A percentile compares a stretch with the other conserved stretches of the same genome.
Evolutionary conservation across 53 echinoderm and acorn worm genomes (phyloP).

Genomic region (Actinopyga echinites): DNA sequence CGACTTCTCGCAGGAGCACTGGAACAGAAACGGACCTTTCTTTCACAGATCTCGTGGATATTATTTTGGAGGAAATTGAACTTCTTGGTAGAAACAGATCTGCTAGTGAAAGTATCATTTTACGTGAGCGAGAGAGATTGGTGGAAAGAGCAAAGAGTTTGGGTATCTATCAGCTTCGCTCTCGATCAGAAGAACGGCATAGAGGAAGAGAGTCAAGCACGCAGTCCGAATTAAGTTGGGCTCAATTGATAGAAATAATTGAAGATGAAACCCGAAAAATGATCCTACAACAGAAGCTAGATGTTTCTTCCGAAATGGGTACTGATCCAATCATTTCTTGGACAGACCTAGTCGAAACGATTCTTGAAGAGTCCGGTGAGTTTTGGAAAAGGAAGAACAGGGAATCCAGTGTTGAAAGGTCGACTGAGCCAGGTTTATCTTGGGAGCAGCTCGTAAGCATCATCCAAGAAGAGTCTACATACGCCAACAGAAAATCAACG

Average conservation of each 20-base stretch:
- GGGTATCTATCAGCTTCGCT: conserved; percentile 7
- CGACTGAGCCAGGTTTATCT: conserved; percentile 44
- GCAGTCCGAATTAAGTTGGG: conserved; percentile 52
- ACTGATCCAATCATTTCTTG: conserved; percentile 57
- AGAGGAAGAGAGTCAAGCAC: conserved; percentile 40
- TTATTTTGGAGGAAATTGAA: conserved; percentile 11
- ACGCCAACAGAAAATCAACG: not conserved
- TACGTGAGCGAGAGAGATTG: not conserved
- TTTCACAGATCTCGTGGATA: conserved; percentile 27
- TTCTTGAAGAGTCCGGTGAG: conserved; percentile 56
- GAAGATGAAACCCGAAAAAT: conserved; percentile 46
- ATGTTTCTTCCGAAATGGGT: not conserved
- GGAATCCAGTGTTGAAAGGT: conserved; percentile 13
- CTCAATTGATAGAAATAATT: conserved; percentile 47
- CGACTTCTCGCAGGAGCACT: not conserved
- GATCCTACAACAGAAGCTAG: not conserved
- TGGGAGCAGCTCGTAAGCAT: conserved; percentile 51
- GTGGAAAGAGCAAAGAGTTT: conserved; percentile 12
- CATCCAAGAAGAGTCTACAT: conserved; percentile 27
- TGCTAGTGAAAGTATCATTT: not conserved
- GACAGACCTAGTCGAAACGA: conserved; percentile 51
- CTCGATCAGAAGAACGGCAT: conserved; percentile 6
- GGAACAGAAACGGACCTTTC: conserved; percentile 28
- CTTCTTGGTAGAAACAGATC: not conserved
- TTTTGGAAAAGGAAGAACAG: conserved; percentile 8